Percentiles rank a stretch among this genome's conserved stretches.
Conservation (phyloP, 2,113 vertebrate genomes). For the Euleptes europaea region DNA sequence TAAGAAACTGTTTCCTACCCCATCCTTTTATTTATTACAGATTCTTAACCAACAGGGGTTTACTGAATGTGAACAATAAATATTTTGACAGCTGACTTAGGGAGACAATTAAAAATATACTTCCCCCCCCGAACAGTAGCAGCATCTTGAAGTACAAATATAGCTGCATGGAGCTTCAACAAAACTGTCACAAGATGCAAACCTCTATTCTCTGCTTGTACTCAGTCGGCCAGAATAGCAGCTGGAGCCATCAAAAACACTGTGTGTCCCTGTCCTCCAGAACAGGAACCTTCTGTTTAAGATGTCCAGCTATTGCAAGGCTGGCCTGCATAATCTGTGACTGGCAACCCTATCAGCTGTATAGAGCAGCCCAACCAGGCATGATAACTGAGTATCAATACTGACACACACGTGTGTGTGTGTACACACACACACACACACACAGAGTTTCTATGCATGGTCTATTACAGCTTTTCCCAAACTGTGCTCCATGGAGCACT, state of each 20-base stretch:
- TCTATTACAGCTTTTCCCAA: no score
- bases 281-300: background rate
- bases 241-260: background rate
- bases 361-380: no score
- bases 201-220: background rate
- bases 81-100: background rate
- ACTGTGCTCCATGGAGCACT: no score
- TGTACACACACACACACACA: no score
- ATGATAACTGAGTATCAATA: background rate
- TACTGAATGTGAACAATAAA: background rate
- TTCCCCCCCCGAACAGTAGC: background rate
- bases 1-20: conserved; percentile 21
- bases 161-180: rapidly evolving
- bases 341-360: background rate
- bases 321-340: background rate
- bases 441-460: no score
- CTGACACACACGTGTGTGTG: no score
- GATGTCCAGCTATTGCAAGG: background rate
- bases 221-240: background rate
- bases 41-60: conserved; percentile 12
- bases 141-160: background rate
- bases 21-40: conserved; percentile 24
- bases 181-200: background rate
- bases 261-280: background rate
- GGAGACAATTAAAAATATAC: background rate